Conservation (phyloP, 2,113 vertebrate species). For the Mungos mungo region DNA sequence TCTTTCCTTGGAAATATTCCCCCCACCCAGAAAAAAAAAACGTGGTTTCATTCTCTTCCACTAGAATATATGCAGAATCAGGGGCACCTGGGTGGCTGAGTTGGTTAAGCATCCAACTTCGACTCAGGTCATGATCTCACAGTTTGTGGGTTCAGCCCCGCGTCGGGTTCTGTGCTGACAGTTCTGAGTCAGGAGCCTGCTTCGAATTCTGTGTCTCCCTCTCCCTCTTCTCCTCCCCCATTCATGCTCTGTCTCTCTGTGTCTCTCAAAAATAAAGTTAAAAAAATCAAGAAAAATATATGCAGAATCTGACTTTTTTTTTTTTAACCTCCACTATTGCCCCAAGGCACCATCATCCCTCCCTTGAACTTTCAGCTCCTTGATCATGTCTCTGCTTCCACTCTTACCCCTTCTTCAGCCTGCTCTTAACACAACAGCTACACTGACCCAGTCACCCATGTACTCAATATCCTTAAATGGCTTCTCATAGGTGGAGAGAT, state of each 20-base stretch:
- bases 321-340: not conserved
- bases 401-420: not conserved
- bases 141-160: no score
- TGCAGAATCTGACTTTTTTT: not conserved
- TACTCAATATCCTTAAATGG: not conserved
- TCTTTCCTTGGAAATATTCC: not conserved
- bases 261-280: no score
- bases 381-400: not conserved
- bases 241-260: no score
- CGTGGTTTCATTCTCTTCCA: not conserved
- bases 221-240: no score
- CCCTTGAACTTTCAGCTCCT: not conserved
- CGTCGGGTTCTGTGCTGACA: no score
- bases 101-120: no score
- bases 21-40: not conserved
- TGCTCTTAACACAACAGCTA: not conserved
- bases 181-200: no score
- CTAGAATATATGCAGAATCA: not conserved
- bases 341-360: not conserved
- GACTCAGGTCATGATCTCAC: no score
- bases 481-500: not conserved
- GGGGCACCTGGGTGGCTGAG: no score
- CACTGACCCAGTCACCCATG: not conserved
- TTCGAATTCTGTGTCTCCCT: no score
- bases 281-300: not conserved